Evolutionary conservation across 2,797 vertebrate species (phyloP).

Genomic region (Podargus strigoides): DNA sequence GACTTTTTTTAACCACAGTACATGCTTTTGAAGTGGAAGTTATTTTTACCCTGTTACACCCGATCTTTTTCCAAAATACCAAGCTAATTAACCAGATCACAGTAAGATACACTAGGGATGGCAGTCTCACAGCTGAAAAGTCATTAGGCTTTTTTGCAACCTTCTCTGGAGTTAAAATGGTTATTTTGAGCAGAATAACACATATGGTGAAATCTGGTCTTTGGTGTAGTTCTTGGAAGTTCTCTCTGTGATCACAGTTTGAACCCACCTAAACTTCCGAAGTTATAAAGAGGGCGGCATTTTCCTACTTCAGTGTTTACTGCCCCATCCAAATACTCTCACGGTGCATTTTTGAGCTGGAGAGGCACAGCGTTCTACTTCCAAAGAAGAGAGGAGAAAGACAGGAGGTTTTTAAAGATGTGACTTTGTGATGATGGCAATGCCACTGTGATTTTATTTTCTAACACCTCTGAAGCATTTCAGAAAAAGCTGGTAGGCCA

Average conservation of each 20-base stretch:
- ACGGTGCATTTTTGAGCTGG: background rate
- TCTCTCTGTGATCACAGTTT: background rate
- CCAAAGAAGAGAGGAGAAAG: background rate
- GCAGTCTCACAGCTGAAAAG: slow-evolving; percentile 14
- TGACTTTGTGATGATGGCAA: background rate
- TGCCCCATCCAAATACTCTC: background rate
- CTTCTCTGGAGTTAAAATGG: background rate
- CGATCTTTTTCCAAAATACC: background rate
- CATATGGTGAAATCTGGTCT: background rate
- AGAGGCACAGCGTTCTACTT: background rate
- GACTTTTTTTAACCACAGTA: background rate
- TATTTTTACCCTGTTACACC: background rate
- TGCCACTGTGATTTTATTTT: too few relatives aligned
- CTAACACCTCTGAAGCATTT: background rate
- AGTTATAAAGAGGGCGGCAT: background rate
- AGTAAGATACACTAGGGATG: background rate
- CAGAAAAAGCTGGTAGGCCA: background rate
- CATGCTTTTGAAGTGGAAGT: background rate
- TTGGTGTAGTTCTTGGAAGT: slow-evolving; percentile 1
- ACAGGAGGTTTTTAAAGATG: background rate
- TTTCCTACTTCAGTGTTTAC: background rate
- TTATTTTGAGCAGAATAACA: background rate
- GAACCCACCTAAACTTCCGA: background rate
- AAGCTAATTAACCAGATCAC: background rate
- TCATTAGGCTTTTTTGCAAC: background rate